These are phyloP conservation scores for Poeciliopsis turrubarensis DNA, from an alignment of 2,113 vertebrate species.

Conservation along the genomic window DNA sequence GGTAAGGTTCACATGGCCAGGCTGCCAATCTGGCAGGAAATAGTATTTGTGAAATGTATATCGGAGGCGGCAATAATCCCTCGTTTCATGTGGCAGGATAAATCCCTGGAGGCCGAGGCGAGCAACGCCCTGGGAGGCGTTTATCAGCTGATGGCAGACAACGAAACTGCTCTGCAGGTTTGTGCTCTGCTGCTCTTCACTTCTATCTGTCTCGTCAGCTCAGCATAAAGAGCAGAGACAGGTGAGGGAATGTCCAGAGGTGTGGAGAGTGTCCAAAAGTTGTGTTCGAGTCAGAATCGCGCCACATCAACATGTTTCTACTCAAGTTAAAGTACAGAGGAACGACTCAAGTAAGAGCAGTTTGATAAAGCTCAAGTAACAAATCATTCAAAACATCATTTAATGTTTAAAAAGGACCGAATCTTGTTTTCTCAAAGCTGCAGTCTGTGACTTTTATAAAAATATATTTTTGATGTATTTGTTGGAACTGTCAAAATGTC, in stretches of 20 bases:
- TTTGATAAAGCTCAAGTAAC: too few species aligned
- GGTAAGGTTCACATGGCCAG: constrained; percentile 39
- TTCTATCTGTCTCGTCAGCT: background rate
- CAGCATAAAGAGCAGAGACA: background rate
- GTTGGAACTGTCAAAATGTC: too few species aligned
- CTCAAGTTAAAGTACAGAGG: too few species aligned
- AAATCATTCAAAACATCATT: too few species aligned
- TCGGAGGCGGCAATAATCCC: constrained; percentile 28
- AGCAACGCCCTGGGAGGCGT: constrained; percentile 89
- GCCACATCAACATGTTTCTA: too few species aligned
- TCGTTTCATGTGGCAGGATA: constrained; percentile 81
- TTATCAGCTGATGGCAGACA: constrained; percentile 96
- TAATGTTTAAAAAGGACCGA: too few species aligned
- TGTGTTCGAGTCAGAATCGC: too few species aligned
- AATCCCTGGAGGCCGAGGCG: constrained; percentile 88
- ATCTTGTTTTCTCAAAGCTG: too few species aligned
- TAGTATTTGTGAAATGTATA: background rate
- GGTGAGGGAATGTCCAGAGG: background rate
- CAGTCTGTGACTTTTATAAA: too few species aligned
- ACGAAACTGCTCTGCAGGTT: constrained; percentile 88
- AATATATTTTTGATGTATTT: too few species aligned
- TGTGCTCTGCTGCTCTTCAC: constrained; percentile 5
- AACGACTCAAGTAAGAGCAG: too few species aligned
- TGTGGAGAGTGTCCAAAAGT: too few species aligned
- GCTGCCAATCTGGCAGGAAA: background rate